These are phyloP conservation scores for Belgica antarctica DNA, from an alignment of 2,888 invertebrate species.

Conservation along the genomic window DNA sequence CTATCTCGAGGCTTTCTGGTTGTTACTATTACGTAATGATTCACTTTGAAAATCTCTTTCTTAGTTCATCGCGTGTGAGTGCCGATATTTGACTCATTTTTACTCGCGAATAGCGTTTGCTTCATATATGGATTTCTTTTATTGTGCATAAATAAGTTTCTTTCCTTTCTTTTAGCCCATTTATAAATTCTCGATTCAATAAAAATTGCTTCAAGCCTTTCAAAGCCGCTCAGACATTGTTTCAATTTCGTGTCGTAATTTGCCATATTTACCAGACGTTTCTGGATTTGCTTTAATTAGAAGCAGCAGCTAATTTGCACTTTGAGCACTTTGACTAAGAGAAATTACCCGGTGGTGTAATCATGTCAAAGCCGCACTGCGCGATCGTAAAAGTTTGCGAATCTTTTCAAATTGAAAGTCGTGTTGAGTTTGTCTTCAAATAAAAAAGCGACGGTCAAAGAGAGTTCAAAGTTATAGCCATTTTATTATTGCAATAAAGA, in stretches of 20 bases:
- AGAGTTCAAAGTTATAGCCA: slow-evolving; percentile 7
- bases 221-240: background rate
- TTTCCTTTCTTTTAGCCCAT: background rate
- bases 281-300: background rate
- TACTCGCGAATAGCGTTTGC: slow-evolving; percentile 13
- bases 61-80: background rate
- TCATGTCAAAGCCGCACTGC: background rate
- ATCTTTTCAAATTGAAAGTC: background rate
- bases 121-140: slow-evolving; percentile 32
- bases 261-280: background rate
- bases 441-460: background rate
- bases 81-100: background rate
- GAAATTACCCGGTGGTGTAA: background rate
- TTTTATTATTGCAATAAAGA: slow-evolving; percentile 38
- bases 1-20: background rate
- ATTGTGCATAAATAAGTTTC: slow-evolving; percentile 32
- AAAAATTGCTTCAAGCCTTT: background rate
- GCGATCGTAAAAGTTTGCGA: background rate
- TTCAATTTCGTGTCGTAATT: background rate
- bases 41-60: background rate
- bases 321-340: background rate
- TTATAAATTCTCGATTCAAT: background rate
- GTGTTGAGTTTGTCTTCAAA: background rate
- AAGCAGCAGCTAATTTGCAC: background rate
- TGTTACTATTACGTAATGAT: background rate